phyloP scores from a whole-genome alignment of 2,888 invertebrate genomes.

The Ceriagrion tenellum region DNA sequence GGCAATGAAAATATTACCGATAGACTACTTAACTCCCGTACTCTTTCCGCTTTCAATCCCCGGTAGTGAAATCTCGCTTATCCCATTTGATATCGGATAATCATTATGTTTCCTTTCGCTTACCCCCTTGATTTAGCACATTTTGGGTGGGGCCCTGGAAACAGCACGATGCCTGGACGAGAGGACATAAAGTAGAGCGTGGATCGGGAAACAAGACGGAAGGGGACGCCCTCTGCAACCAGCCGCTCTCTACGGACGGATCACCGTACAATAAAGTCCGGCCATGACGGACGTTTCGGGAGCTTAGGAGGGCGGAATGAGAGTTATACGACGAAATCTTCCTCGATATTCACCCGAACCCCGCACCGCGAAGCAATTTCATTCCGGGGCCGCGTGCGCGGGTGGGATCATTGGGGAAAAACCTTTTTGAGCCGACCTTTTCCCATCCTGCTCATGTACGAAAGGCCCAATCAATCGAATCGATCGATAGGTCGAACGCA shows the following conservation, averaged over 20 bases:
- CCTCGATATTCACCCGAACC: not conserved
- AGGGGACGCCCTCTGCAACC: not conserved
- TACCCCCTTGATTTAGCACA: not conserved
- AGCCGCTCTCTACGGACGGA: not conserved
- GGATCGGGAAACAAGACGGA: not conserved
- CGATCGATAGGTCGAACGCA: not conserved
- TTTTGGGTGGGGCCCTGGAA: not conserved
- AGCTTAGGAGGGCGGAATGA: not conserved
- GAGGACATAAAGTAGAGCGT: not conserved
- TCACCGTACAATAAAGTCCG: not conserved
- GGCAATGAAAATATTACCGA: too few relatives aligned
- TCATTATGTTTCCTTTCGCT: not conserved
- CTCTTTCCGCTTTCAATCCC: too few relatives aligned
- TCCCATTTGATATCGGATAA: too few relatives aligned
- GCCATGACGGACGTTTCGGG: not conserved
- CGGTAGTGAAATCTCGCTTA: too few relatives aligned
- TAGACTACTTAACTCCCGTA: too few relatives aligned
- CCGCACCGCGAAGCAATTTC: not conserved
- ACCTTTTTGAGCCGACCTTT: not conserved
- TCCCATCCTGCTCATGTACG: not conserved
- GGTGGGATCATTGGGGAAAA: not conserved
- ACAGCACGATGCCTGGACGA: not conserved
- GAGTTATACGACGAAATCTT: not conserved
- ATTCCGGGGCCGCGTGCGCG: not conserved
- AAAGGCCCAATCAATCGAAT: not conserved